Percentiles rank a stretch among this genome's conserved stretches.
Evolutionary conservation across 64 coral and sea anemone genomes (phyloP).

Genomic region (Montipora cactus): DNA sequence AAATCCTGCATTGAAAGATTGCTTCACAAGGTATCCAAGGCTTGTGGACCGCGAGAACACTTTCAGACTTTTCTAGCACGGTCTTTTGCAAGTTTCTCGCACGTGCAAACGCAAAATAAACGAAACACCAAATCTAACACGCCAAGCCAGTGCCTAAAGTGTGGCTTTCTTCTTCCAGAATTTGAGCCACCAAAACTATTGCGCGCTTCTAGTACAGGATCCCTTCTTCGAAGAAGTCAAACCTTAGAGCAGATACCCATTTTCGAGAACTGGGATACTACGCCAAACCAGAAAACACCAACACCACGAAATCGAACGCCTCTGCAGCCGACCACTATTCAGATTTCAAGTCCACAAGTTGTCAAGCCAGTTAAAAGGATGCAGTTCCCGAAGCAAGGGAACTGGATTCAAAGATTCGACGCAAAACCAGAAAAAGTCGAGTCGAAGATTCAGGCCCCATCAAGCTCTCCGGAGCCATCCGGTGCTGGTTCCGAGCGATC

Average conservation of each 20-base stretch:
- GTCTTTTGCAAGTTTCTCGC: conserved; percentile 8
- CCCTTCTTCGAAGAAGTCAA: conserved; percentile 73
- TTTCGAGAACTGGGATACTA: neutral
- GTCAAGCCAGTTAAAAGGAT: neutral
- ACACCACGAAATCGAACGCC: conserved; percentile 35
- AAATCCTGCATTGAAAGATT: conserved; percentile 92
- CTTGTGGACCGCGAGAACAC: conserved; percentile 69
- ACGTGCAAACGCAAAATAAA: neutral
- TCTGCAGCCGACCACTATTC: conserved; percentile 77
- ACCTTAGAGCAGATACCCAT: conserved; percentile 53
- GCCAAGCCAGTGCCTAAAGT: conserved; percentile 78
- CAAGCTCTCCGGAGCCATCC: neutral
- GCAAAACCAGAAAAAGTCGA: conserved; percentile 29
- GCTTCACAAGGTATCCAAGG: conserved; percentile 79
- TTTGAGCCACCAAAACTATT: conserved; percentile 73
- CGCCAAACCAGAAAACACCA: neutral
- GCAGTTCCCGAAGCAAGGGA: conserved; percentile 40
- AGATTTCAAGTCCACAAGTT: conserved; percentile 68
- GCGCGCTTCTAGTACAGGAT: conserved; percentile 85
- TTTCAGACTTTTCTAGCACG: conserved; percentile 55
- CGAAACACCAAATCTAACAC: conserved; percentile 37
- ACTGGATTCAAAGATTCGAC: conserved; percentile 47
- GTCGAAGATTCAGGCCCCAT: neutral
- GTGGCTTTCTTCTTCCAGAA: conserved; percentile 65
- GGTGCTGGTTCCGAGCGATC: neutral